phyloP scores from a whole-genome alignment of 2,888 invertebrate genomes.

The Plebejus argus region DNA sequence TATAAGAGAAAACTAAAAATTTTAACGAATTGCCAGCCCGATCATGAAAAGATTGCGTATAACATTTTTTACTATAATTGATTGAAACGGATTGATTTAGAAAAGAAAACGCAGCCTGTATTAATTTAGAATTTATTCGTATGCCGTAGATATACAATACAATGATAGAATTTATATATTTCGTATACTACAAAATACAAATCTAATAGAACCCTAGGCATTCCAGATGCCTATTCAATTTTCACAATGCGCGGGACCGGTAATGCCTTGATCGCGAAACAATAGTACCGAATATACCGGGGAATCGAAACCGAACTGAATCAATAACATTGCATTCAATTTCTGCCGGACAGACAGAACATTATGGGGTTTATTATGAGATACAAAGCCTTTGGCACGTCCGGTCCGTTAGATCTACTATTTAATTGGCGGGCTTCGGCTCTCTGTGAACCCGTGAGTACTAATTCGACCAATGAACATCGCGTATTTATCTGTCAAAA shows the following conservation, averaged over 20 bases:
- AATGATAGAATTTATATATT: no score
- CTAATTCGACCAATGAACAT: constrained; percentile 47
- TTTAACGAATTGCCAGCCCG: no score
- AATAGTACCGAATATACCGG: constrained; percentile 25
- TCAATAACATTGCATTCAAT: constrained; percentile 50
- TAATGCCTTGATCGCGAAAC: constrained; percentile 29
- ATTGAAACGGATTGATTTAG: no score
- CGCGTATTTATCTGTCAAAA: constrained; percentile 42
- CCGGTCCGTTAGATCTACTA: constrained; percentile 53
- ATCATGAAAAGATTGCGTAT: no score
- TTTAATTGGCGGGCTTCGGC: constrained; percentile 58
- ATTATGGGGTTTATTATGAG: constrained; percentile 55
- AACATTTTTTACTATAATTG: no score
- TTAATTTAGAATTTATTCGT: no score
- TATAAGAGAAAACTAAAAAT: no score
- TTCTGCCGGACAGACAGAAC: constrained; percentile 41
- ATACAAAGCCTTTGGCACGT: constrained; percentile 60
- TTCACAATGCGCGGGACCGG: constrained; percentile 25
- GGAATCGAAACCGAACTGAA: constrained; percentile 22
- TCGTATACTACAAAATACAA: not conserved
- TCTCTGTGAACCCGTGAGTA: constrained; percentile 45
- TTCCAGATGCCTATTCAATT: constrained; percentile 27
- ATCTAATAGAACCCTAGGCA: not conserved
- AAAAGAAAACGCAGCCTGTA: no score
- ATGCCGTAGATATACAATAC: no score